A percentile compares a stretch with the other conserved stretches of the same genome.
Evolutionary conservation across 2,888 invertebrate genomes (phyloP).

Genomic region (Dermolepida albohirtum): DNA sequence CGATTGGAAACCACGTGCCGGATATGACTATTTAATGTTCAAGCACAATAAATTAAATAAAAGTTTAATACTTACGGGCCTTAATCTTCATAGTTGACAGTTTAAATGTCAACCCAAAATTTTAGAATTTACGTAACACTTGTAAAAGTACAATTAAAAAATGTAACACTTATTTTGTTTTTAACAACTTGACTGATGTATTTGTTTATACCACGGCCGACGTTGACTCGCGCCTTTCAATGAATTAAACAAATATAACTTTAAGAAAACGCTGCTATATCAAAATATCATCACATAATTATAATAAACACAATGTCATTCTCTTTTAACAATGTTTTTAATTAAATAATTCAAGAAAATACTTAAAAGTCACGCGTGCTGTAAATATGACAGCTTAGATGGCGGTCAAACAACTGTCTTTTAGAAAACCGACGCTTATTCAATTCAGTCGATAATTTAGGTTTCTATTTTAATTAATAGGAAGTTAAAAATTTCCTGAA

Average conservation of each 20-base stretch:
- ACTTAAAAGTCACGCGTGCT: conserved; percentile 48
- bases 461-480: conserved; percentile 3
- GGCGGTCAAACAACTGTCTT: conserved; percentile 51
- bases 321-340: conserved; percentile 37
- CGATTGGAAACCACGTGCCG: conserved; percentile 37
- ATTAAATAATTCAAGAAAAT: conserved; percentile 47
- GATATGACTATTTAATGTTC: conserved; percentile 23
- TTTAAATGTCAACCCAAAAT: conserved; percentile 43
- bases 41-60: conserved; percentile 25
- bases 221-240: conserved; percentile 33
- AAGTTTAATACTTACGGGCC: conserved; percentile 47
- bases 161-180: conserved; percentile 40
- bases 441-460: conserved; percentile 36
- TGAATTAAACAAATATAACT: conserved; percentile 10
- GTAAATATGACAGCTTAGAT: conserved; percentile 49
- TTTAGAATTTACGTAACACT: conserved; percentile 44
- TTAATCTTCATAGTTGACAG: conserved; percentile 49
- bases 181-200: conserved; percentile 39
- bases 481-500: no score
- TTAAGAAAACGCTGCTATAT: conserved; percentile 1
- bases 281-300: conserved; percentile 21
- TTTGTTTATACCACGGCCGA: conserved; percentile 44
- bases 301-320: conserved; percentile 32
- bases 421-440: conserved; percentile 42
- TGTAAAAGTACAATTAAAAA: conserved; percentile 24